Evolutionary conservation across 1,140 invertebrate genomes (phyloP), one percentile per base, ranked within the genome.

Genomic region (Palaemon carinicauda): DNA sequence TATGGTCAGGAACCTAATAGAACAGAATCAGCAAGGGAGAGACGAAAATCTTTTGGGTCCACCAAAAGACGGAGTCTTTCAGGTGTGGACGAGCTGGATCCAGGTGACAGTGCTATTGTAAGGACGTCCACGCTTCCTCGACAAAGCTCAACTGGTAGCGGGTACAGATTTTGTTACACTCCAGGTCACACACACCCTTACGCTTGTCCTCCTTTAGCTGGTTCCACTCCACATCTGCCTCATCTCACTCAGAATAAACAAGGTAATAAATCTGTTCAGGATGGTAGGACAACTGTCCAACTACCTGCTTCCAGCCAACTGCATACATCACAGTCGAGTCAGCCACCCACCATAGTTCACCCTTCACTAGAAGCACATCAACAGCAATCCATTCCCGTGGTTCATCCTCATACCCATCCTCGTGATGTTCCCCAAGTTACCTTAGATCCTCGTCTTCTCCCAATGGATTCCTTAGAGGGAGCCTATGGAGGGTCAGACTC

Each of bases 161-260:
- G 83, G n/a, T 79, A 52, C 60, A 75, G 83, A 51, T 86, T 86
- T 33, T 86, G 83, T 31, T 86, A 86, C 75, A 86, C 75, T 14
- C 83, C 77, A 65, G 83, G 83, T 1, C 83, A 86, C 51, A 86
- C 83, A 19, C 83, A 86, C 78, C 83, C 83, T 41, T 71, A 86
- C 56, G 83, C 83, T 53, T 86, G 78, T 52, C 56, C 78, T 10
- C 60, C 83, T 51, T 27, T 80, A 7, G 77, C 83, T 33, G 77
- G 77, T n/a, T 86, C 83, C 41, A 80, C 83, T 19, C 83, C 83
- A 29, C 83, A 86, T 21, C 75, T 86, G 15, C 69, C 81, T 31
- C 73, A 54, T n/a, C 15, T 53, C 24, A 41, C 71, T 69, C 52
- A 53, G 24, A 82, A 31, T 27, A 56, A 52, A 51, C 71, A 75